These are phyloP conservation scores for Myiagra hebetior DNA, from an alignment of 2,113 vertebrate genomes.

Conservation along the genomic window DNA sequence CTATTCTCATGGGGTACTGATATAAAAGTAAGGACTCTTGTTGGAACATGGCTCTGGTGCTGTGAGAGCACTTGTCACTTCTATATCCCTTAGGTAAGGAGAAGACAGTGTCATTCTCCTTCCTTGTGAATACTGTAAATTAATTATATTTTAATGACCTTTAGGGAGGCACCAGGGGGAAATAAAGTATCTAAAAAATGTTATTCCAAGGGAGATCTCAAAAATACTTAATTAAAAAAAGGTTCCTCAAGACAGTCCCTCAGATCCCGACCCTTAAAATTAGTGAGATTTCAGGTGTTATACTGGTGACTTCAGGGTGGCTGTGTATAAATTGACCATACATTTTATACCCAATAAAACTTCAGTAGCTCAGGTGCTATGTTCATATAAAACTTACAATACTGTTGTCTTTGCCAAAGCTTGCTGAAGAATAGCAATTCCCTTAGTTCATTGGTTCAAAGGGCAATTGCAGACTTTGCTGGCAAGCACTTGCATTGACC, in stretches of 20 bases:
- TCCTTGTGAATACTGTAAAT: not conserved
- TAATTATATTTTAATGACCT: not conserved
- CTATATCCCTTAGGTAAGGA: not conserved
- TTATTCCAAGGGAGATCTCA: not conserved
- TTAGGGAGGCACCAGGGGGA: not conserved
- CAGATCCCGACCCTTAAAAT: not conserved
- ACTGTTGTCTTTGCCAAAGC: not conserved
- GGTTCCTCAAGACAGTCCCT: not conserved
- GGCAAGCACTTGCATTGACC: not conserved
- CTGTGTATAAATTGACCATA: not conserved
- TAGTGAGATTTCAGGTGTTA: not conserved
- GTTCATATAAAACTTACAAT: not conserved
- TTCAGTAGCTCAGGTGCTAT: not conserved
- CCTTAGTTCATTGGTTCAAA: not conserved
- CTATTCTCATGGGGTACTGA: not conserved
- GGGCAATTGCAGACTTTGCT: not conserved
- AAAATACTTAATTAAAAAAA: not conserved
- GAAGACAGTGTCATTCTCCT: not conserved
- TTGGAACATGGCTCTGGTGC: not conserved
- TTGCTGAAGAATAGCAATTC: not conserved
- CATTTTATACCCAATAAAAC: not conserved
- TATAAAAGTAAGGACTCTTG: not conserved
- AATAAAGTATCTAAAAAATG: not conserved
- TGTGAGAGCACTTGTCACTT: not conserved
- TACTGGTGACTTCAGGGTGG: not conserved